Conservation (phyloP, 2,113 vertebrate genomes). For the Montifringilla adamsi region DNA sequence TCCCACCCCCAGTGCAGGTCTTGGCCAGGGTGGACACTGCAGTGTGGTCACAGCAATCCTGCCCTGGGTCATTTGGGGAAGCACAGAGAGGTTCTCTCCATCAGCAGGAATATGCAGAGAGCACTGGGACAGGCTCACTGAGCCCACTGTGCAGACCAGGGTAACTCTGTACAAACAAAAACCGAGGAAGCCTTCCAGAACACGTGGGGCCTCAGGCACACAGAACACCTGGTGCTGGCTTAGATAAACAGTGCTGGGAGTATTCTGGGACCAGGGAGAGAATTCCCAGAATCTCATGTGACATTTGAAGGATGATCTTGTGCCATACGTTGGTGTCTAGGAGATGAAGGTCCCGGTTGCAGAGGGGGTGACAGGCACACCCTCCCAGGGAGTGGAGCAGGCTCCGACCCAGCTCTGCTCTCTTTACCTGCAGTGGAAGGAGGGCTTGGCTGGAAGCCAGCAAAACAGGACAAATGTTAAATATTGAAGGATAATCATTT, state of each 20-base stretch:
- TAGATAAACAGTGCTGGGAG: constrained; percentile 23
- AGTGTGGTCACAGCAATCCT: not conserved
- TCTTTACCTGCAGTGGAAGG: not conserved
- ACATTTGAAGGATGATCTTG: not conserved
- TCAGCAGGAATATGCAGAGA: not conserved
- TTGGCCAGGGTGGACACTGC: not conserved
- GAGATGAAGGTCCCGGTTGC: not conserved
- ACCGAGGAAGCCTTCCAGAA: constrained; percentile 32
- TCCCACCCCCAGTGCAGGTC: not conserved
- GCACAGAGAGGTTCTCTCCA: not conserved
- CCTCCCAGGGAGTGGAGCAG: not conserved
- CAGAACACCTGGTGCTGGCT: constrained; percentile 48
- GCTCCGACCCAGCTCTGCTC: not conserved
- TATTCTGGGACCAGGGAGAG: not conserved
- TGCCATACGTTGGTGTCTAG: not conserved
- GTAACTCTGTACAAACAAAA: constrained; percentile 10
- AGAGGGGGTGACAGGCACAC: not conserved
- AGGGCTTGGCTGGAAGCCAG: not conserved
- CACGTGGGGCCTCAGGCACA: constrained; percentile 14
- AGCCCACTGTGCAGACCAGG: not conserved
- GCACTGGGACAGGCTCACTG: not conserved
- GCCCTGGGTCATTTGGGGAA: rapidly evolving
- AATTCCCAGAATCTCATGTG: not conserved
- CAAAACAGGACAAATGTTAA: not conserved
- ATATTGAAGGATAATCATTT: not conserved